phyloP scores from a whole-genome alignment of 23 tunicate genomes.

The Phallusia fumigata region DNA sequence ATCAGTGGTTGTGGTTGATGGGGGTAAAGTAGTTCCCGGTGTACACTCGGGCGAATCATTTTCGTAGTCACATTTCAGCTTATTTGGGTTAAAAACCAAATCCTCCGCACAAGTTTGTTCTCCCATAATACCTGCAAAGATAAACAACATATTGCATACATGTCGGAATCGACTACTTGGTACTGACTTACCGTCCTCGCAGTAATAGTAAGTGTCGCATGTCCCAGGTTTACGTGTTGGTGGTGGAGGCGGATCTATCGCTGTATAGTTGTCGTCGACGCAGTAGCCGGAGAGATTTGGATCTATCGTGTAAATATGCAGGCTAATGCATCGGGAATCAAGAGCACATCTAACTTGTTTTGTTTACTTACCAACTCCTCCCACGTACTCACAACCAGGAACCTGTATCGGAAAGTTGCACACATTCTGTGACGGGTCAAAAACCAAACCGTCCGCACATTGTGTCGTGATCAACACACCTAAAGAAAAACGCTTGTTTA shows the following conservation, averaged over 20 bases:
- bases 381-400: neutral
- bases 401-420: neutral
- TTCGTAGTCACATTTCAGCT: neutral
- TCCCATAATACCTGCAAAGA: neutral
- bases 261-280: neutral
- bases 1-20: neutral
- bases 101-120: slow-evolving; percentile 1
- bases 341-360: neutral
- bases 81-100: neutral
- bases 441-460: slow-evolving; percentile 19
- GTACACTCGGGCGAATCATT: neutral
- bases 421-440: neutral
- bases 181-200: neutral
- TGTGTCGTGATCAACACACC: neutral
- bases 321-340: neutral
- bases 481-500: neutral
- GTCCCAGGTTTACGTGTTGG: slow-evolving; percentile 7
- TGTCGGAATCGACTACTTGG: neutral
- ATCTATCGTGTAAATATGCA: slow-evolving; percentile 10
- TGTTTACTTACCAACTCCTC: neutral
- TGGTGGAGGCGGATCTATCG: neutral
- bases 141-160: neutral
- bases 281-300: neutral
- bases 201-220: neutral
- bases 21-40: slow-evolving; percentile 5